A percentile compares a stretch with the other conserved stretches of the same genome.
Evolutionary conservation across 2,113 vertebrate genomes (phyloP).

Genomic region (Lutjanus erythropterus): DNA sequence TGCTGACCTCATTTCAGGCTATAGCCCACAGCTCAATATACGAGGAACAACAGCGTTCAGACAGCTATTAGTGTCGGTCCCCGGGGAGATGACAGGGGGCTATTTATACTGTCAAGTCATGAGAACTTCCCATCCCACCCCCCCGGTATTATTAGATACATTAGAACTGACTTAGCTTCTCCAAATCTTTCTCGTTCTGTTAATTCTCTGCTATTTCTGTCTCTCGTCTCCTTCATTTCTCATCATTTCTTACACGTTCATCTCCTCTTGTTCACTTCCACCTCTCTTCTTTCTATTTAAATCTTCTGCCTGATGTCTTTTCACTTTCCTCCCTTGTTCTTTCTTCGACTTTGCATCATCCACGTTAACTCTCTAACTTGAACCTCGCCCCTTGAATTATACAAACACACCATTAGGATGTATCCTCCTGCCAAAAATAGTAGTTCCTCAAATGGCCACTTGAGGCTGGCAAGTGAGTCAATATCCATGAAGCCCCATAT

Average conservation of each 20-base stretch:
- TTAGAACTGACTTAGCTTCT: conserved; percentile 44
- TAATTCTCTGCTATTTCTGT: conserved; percentile 3
- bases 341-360: neutral
- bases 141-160: conserved; percentile 57
- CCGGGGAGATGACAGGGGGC: conserved; percentile 37
- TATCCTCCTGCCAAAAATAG: neutral
- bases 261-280: too few species aligned
- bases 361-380: neutral
- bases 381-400: neutral
- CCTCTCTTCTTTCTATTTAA: neutral
- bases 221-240: conserved; percentile 13
- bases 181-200: conserved; percentile 15
- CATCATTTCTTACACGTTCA: neutral
- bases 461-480: too few species aligned
- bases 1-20: conserved; percentile 27
- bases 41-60: conserved; percentile 33
- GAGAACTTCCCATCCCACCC: conserved; percentile 66
- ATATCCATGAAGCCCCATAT: too few species aligned
- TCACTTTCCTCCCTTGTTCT: neutral
- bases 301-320: neutral
- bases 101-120: conserved; percentile 72
- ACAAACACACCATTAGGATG: neutral
- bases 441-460: too few species aligned
- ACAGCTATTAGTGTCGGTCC: conserved; percentile 48
- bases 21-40: neutral